Percentiles rank a stretch among this genome's conserved stretches.
Conservation (phyloP, 2,888 invertebrate genomes). For the Meta bourneti region DNA sequence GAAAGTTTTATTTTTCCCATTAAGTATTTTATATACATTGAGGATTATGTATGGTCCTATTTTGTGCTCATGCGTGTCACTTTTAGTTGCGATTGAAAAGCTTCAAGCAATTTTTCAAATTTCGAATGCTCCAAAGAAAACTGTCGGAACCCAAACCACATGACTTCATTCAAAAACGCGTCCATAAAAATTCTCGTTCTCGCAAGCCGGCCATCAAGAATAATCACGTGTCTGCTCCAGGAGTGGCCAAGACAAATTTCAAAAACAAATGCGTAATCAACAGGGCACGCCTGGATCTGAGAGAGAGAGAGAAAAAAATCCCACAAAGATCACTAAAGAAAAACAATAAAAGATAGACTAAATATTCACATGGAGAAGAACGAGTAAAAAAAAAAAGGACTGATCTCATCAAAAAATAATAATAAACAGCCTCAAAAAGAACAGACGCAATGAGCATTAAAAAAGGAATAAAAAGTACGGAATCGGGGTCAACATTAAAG, state of each 20-base stretch:
- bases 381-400: neutral
- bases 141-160: neutral
- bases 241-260: neutral
- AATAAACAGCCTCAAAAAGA: constrained; percentile 7
- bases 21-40: no score
- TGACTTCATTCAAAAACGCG: neutral
- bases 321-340: neutral
- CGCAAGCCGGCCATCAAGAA: neutral
- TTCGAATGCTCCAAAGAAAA: neutral
- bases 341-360: constrained; percentile 26
- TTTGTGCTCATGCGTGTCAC: no score
- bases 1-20: no score
- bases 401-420: constrained; percentile 37
- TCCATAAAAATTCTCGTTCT: neutral
- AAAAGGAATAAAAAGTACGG: constrained; percentile 40
- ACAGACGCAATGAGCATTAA: neutral
- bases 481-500: constrained; percentile 54
- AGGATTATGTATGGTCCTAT: no score
- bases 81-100: no score
- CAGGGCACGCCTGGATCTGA: constrained; percentile 10
- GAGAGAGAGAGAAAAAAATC: neutral
- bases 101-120: neutral
- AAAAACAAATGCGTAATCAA: constrained; percentile 39
- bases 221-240: constrained; percentile 20
- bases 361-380: constrained; percentile 19